Percentiles rank a stretch among this genome's conserved stretches.
Conservation (phyloP, 2,797 vertebrate species). For the Picus viridis region DNA sequence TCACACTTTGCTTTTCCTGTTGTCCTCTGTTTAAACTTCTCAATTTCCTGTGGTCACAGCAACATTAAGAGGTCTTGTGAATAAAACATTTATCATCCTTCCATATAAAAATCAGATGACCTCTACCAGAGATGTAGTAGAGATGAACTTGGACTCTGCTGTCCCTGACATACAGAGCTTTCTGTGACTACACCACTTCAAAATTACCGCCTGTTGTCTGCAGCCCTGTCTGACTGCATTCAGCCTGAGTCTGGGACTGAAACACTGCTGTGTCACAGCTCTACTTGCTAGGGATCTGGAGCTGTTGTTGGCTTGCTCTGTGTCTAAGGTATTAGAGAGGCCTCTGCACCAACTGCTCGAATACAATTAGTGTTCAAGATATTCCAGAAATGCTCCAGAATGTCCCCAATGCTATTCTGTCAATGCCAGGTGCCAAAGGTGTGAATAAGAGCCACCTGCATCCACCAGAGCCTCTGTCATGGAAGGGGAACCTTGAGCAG, state of each 20-base stretch:
- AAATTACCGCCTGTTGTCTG: not conserved
- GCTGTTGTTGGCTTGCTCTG: not conserved
- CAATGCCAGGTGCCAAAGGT: not conserved
- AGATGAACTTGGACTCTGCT: not conserved
- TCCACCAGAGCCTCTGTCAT: not conserved
- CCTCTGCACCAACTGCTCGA: not conserved
- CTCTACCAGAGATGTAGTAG: not conserved
- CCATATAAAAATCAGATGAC: not conserved
- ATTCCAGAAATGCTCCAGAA: constrained; percentile 10
- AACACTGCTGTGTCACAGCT: accelerated
- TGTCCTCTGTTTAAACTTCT: constrained; percentile 36
- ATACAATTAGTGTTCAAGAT: not conserved
- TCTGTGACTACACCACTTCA: not conserved
- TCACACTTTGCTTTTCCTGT: constrained; percentile 34
- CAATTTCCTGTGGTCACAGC: not conserved
- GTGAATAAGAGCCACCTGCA: not conserved
- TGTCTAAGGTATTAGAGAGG: not conserved
- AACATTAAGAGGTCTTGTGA: not conserved
- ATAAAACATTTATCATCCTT: not conserved
- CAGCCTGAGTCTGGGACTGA: not conserved
- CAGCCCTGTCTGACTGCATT: not conserved
- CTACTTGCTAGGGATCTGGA: not conserved
- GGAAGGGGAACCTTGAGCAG: not conserved
- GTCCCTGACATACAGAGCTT: not conserved
- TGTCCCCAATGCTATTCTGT: not conserved